Percentiles rank a stretch among this genome's conserved stretches.
Evolutionary conservation across 1,140 invertebrate genomes (phyloP).

Genomic region (Bombus terrestris): DNA sequence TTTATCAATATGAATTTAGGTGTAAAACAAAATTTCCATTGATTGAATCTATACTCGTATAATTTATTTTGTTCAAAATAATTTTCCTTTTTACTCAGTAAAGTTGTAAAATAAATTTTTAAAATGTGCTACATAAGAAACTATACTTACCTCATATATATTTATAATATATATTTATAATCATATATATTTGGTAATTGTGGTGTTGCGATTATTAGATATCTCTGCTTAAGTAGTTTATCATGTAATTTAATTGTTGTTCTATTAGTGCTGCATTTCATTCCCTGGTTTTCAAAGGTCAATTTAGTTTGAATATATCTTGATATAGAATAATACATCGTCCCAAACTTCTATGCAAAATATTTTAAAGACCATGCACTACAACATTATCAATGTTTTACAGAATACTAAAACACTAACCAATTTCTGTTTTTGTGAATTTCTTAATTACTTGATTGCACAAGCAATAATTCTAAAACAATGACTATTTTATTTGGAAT

Average conservation of each 20-base stretch:
- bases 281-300: neutral
- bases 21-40: neutral
- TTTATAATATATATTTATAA: neutral
- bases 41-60: neutral
- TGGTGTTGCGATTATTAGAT: neutral
- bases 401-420: neutral
- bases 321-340: neutral
- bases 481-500: neutral
- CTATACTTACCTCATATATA: constrained; percentile 4
- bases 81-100: neutral
- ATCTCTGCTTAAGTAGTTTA: neutral
- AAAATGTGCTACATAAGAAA: neutral
- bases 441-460: neutral
- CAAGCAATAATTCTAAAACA: neutral
- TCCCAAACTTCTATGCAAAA: neutral
- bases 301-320: constrained; percentile 35
- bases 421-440: constrained; percentile 11
- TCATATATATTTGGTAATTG: constrained; percentile 5
- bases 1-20: neutral
- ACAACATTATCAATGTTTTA: neutral
- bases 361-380: neutral
- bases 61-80: constrained; percentile 21
- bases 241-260: neutral
- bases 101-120: constrained; percentile 21
- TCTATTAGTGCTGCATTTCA: neutral